Evolutionary conservation across 2,113 vertebrate species (phyloP).

Genomic region (Physeter macrocephalus): DNA sequence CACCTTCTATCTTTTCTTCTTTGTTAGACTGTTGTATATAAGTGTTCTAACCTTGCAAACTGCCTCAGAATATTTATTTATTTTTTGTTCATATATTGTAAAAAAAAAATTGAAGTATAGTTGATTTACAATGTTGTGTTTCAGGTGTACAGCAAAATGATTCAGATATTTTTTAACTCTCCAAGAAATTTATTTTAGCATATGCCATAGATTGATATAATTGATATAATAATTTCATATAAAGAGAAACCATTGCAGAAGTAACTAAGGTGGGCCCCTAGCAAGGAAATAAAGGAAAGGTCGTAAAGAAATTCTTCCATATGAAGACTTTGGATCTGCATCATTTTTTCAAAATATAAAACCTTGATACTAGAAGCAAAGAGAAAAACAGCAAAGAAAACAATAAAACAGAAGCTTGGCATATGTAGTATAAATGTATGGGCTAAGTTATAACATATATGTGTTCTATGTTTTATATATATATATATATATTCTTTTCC

Average conservation of each 20-base stretch:
- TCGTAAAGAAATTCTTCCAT: constrained; percentile 39
- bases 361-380: constrained; percentile 53
- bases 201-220: constrained; percentile 32
- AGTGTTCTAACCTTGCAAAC: not conserved
- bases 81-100: not conserved
- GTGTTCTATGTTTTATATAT: no score
- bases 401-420: constrained; percentile 43
- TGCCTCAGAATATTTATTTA: not conserved
- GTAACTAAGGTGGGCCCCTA: not conserved
- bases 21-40: not conserved
- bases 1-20: not conserved
- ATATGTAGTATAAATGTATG: constrained; percentile 46
- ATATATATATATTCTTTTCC: not conserved
- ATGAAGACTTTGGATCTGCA: constrained; percentile 48
- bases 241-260: constrained; percentile 30
- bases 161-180: not conserved
- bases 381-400: constrained; percentile 39
- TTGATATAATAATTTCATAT: constrained; percentile 48
- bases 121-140: not conserved
- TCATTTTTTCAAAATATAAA: constrained; percentile 58
- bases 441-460: constrained; percentile 12
- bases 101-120: not conserved
- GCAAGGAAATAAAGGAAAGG: constrained; percentile 48
- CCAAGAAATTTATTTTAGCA: constrained; percentile 63
- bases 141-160: not conserved